A percentile compares a stretch with the other conserved stretches of the same genome.
phyloP scores from a whole-genome alignment of 2,113 vertebrate species.

The Ivindomyrus marchei region DNA sequence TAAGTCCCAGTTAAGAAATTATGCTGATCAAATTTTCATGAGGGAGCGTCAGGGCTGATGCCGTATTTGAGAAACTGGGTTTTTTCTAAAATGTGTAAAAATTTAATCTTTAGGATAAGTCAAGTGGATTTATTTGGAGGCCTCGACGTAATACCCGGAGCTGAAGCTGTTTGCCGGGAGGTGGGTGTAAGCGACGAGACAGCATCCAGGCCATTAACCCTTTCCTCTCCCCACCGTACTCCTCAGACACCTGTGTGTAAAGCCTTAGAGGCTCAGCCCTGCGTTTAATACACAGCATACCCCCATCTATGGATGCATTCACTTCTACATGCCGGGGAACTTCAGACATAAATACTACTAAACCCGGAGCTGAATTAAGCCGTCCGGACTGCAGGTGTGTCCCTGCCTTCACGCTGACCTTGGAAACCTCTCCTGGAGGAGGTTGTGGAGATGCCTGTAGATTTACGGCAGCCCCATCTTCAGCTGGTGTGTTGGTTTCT shows the following conservation, averaged over 20 bases:
- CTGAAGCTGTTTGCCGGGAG: neutral
- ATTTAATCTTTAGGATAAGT: conserved; percentile 38
- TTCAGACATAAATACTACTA: neutral
- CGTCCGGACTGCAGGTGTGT: neutral
- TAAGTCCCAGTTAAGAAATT: conserved; percentile 34
- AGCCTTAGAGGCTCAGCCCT: neutral
- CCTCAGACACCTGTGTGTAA: neutral
- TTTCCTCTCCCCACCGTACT: neutral
- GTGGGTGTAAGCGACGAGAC: conserved; percentile 9
- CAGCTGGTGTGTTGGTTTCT: conserved; percentile 34
- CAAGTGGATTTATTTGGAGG: conserved; percentile 37
- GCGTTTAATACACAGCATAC: neutral
- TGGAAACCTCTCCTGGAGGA: neutral
- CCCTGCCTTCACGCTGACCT: neutral
- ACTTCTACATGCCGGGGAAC: neutral
- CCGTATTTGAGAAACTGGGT: conserved; percentile 32
- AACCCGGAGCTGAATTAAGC: neutral
- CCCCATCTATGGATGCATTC: neutral
- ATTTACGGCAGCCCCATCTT: conserved; percentile 43
- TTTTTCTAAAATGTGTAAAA: conserved; percentile 44
- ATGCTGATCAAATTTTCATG: conserved; percentile 43
- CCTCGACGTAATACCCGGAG: conserved; percentile 23
- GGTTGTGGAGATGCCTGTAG: conserved; percentile 27
- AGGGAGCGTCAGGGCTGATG: conserved; percentile 25
- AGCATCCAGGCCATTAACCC: conserved; percentile 19